Percentiles rank a stretch among this genome's conserved stretches.
These are phyloP conservation scores for Hormaphis cornu DNA, from an alignment of 1,140 invertebrate genomes.

Conservation along the genomic window DNA sequence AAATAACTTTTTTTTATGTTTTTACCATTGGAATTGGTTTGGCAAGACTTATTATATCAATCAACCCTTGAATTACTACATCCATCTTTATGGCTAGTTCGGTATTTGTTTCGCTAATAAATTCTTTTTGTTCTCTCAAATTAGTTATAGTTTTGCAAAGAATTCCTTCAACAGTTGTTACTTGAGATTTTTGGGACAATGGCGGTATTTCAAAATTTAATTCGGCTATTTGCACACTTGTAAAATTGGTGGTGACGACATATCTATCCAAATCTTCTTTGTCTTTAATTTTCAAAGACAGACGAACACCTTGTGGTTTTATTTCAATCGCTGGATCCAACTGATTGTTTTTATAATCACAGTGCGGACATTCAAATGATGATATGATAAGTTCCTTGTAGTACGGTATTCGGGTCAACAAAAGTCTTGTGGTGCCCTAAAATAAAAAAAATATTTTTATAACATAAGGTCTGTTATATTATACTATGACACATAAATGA, in stretches of 20 bases:
- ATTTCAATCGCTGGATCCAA: conserved; percentile 78
- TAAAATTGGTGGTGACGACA: conserved; percentile 85
- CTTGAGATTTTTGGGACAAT: conserved; percentile 62
- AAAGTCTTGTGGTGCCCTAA: conserved; percentile 76
- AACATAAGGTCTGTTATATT: too few species aligned
- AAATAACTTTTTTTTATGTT: conserved; percentile 28
- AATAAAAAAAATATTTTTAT: conserved; percentile 40
- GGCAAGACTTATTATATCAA: conserved; percentile 53
- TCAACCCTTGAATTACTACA: conserved; percentile 60
- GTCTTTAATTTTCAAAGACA: conserved; percentile 48
- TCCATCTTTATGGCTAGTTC: conserved; percentile 70
- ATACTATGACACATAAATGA: too few species aligned
- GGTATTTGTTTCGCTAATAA: conserved; percentile 56
- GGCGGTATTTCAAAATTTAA: conserved; percentile 88
- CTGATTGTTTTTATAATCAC: conserved; percentile 84
- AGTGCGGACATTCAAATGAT: conserved; percentile 87
- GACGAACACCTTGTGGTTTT: conserved; percentile 62
- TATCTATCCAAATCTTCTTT: conserved; percentile 76
- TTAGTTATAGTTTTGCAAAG: conserved; percentile 64
- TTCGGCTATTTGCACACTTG: conserved; percentile 72
- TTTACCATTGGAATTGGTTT: conserved; percentile 61
- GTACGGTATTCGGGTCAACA: conserved; percentile 90
- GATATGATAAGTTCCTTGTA: conserved; percentile 95
- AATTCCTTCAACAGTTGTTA: conserved; percentile 93
- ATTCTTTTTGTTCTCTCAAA: conserved; percentile 67